These are phyloP conservation scores for Peromyscus maniculatus DNA, from an alignment of 2,113 vertebrate species.

Conservation along the genomic window DNA sequence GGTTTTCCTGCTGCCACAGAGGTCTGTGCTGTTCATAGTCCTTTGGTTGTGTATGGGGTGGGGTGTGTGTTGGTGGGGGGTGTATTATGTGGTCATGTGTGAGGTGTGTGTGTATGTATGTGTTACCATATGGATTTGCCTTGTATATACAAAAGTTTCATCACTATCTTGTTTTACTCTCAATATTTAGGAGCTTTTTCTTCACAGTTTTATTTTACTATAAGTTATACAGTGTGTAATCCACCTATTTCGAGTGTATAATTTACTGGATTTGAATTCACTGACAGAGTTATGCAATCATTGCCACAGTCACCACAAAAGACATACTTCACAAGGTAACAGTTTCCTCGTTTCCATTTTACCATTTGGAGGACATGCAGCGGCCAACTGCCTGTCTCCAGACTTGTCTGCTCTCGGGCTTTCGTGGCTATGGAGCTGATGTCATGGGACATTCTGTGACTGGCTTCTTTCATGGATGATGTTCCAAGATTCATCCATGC, in stretches of 20 bases:
- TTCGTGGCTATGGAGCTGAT: neutral
- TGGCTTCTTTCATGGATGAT: neutral
- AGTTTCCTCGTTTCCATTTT: neutral
- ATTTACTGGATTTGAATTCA: constrained; percentile 2
- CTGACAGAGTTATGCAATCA: neutral
- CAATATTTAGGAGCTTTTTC: neutral
- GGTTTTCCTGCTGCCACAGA: neutral
- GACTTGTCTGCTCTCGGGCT: neutral
- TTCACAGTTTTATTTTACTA: neutral
- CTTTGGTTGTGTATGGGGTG: neutral
- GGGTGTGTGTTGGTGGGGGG: neutral
- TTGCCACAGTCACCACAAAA: neutral
- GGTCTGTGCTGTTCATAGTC: neutral
- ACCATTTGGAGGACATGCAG: neutral
- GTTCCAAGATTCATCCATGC: neutral
- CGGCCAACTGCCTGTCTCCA: neutral
- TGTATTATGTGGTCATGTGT: no score
- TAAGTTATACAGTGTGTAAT: neutral
- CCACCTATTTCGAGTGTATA: neutral
- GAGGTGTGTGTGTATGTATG: no score
- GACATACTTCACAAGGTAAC: neutral
- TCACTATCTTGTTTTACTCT: neutral
- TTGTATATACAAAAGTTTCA: neutral
- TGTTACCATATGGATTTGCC: neutral
- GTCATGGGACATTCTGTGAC: neutral